Evolutionary conservation across 2,113 vertebrate genomes (phyloP), one percentile per base, ranked within the genome.

Genomic region (Podarcis cretensis): DNA sequence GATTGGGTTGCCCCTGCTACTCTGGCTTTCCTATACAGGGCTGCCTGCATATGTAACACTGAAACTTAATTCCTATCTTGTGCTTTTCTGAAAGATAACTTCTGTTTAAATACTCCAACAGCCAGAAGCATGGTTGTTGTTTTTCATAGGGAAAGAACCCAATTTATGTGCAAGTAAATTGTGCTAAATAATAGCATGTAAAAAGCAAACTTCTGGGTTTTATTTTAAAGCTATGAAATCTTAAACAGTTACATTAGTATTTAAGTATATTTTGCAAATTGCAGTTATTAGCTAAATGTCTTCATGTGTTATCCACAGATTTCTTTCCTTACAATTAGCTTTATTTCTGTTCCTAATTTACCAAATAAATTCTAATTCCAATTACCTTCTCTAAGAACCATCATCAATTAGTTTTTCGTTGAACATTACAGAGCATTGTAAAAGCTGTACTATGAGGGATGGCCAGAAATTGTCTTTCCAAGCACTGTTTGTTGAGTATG

Each of bases 281-380:
- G 78, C 85, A 92, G 18, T 95, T 89, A 92, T 93, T 93, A 90
- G 84, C 84, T 91, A 83, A 78, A 94, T 89, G 84, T 92, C 84
- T 48, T 59, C 81, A 77, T 87, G 66, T 14, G 75, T 86, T 92
- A 87, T 83, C 90, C 54, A 89, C 80, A 65, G 6, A 85, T 40
- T 81, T 20, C 23, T 91, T 91, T 91, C 75, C 71, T 81, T 90
- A 84, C 91, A 91, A 93, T 93, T 91, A 89, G 89, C 84, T 94
- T 93, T 91, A 78, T 92, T 87, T 86, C 87, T 85, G 63, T 90
- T 92, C 79, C 77, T 93, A 87, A 90, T 93, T 94, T 94, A 91
- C 79, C 90, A 89, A 86, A 84, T 23, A 87, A 43, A 14, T 90
- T 94, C 83, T 89, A 93, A 95, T 93, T 93, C 89, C 79, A 94